Evolutionary conservation across 2,888 invertebrate genomes (phyloP), one percentile per base, ranked within the genome.

Genomic region (Epiblema foenella): DNA sequence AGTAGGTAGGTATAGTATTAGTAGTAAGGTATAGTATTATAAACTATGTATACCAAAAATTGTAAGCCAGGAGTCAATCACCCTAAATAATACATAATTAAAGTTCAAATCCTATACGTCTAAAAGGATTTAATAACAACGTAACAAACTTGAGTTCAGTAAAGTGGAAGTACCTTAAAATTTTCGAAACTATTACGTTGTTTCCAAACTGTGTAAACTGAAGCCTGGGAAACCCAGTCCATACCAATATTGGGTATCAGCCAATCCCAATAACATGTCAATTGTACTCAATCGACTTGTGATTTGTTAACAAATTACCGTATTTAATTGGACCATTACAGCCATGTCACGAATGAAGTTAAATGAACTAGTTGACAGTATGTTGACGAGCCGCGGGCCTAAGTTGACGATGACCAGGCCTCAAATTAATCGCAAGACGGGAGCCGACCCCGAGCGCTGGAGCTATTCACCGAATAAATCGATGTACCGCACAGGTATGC

Each of bases 391-490:
- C 29, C 39, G 33, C 10, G 15, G 54, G 54, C 20, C 18, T 54
- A 4, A 42, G 46, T 8, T 20, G 39, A 18, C 39, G 46, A 76
- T 77, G 73, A 78, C 76, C 81, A 77, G 77, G 74, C 73, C 64
- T 65, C 72, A 78, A 77, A 77, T 81, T 77, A 81, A 68, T 74
- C 63, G 63, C 37, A 69, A 52, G 68, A 57, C 74, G 68, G 72
- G 67, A 75, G 64, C 69, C 73, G 68, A 73, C 79, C 69, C 75
- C 76, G 73, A 73, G 76, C 77, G 74, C 74, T 72, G 73, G 73
- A 73, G 63, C 65, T 20, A 70, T 70, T 65, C 59, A 65, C 52
- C 8, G 68, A 52, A 74, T 75, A 77, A 80, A 81, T 80, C 79
- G 79, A 46, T 46, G 46, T 46, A 46, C 46, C n/a, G 46, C 12